Base-by-base conservation (phyloP, 2,113 vertebrate genomes). In the Paradisaea rubra region DNA sequence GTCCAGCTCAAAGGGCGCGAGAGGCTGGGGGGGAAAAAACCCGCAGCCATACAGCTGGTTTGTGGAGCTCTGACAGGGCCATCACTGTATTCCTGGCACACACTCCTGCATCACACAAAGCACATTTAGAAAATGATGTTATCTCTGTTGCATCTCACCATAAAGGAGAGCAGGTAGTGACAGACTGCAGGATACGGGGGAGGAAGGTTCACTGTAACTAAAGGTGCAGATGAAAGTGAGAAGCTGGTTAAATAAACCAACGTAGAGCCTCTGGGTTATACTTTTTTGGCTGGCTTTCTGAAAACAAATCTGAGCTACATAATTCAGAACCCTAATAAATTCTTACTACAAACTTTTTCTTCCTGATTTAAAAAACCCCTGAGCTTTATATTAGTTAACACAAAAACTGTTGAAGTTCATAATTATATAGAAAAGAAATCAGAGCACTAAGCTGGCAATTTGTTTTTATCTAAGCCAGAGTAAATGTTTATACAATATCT, bases 401-500 rank as follows among this genome's bases (percentile, higher is more conserved):
- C n/a, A 72, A 91, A 76, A 96, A 74, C 54, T 69, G 61, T 77
- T 94, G 71, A 96, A 92, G 73, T 97, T 96, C 60, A 57, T 42
- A 39, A 90, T 68, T 91, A 90, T 59, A 87, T 3, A 89, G 79
- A 89, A 76, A 89, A 80, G 49, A 72, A 95, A 91, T 72, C 53
- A 45, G 86, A 89, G 88, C 74, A 69, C 74, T 96, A 91, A 88
- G 84, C 74, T 90, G 93, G 79, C 87, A 95, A 95, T 95, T 96
- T 96, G 71, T 97, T 94, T 94, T 96, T 97, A 95, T 89, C 91
- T 91, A 95, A 96, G 90, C 53, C 84, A 96, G 96, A 90, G 74
- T 93, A 97, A 97, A 97, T 95, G 93, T 97, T 97, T 97, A 96
- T 92, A 85, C 90, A 94, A 13, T 80, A 95, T 81, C 94, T 97